These are phyloP conservation scores for Stenolophus ochropezus DNA, from an alignment of 2,888 invertebrate genomes.

Conservation along the genomic window DNA sequence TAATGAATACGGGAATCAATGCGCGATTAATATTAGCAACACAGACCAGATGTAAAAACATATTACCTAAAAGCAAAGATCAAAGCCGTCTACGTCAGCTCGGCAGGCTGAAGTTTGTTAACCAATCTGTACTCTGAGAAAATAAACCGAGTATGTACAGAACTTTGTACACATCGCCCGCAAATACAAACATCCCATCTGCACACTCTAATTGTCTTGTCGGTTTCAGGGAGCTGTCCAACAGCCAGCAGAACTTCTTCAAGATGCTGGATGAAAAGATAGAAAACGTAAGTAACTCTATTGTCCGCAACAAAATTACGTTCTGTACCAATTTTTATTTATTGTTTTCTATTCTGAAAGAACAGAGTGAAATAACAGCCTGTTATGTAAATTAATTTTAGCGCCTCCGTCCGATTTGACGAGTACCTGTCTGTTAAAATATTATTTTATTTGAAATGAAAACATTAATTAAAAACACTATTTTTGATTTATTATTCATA, in stretches of 20 bases:
- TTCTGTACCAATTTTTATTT: not conserved
- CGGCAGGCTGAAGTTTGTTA: too few species aligned
- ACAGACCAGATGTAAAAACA: not conserved
- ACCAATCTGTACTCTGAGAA: not conserved
- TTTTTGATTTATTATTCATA: too few species aligned
- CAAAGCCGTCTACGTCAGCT: constrained; percentile 31
- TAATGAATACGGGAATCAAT: too few species aligned
- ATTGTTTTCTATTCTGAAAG: too few species aligned
- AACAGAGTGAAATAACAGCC: too few species aligned
- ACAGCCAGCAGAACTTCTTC: constrained; percentile 94
- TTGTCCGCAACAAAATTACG: not conserved
- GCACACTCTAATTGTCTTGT: not conserved
- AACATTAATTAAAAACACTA: too few species aligned
- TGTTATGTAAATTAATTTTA: too few species aligned
- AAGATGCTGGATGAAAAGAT: constrained; percentile 95
- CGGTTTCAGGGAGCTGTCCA: constrained; percentile 87
- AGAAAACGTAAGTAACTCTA: constrained; percentile 82
- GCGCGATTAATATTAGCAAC: not conserved
- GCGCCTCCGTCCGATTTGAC: too few species aligned
- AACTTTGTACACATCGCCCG: not conserved
- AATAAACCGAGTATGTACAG: not conserved
- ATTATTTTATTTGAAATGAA: too few species aligned
- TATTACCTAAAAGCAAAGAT: constrained; percentile 18
- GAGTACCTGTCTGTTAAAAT: too few species aligned
- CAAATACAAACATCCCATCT: not conserved